A percentile compares a stretch with the other conserved stretches of the same genome.
Evolutionary conservation across 2,888 invertebrate species (phyloP).

Genomic region (Thymelicus acteon): DNA sequence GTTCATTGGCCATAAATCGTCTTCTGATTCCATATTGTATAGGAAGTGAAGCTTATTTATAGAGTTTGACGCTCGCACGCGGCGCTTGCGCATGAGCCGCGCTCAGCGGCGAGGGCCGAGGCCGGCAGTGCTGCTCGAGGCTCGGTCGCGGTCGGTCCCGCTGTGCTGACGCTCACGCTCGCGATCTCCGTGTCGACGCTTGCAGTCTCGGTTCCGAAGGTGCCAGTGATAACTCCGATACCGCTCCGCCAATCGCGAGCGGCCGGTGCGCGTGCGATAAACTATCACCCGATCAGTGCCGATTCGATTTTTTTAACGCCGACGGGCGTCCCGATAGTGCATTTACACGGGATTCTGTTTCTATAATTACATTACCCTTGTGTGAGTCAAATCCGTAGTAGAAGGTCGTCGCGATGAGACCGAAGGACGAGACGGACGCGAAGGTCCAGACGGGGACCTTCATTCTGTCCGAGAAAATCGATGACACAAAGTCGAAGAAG

Average conservation of each 20-base stretch:
- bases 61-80: constrained; percentile 64
- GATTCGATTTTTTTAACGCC: constrained; percentile 64
- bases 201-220: constrained; percentile 63
- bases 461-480: constrained; percentile 84
- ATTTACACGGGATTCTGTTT: constrained; percentile 62
- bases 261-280: constrained; percentile 61
- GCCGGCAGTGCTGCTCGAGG: constrained; percentile 58
- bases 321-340: constrained; percentile 65
- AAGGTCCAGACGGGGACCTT: constrained; percentile 81
- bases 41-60: constrained; percentile 80
- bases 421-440: constrained; percentile 77
- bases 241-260: constrained; percentile 69
- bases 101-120: constrained; percentile 47
- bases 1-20: constrained; percentile 81
- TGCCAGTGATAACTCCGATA: constrained; percentile 74
- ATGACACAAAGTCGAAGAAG: constrained; percentile 78
- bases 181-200: constrained; percentile 54
- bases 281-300: constrained; percentile 60
- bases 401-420: constrained; percentile 65
- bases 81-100: constrained; percentile 51
- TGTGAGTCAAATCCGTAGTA: constrained; percentile 54
- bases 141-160: constrained; percentile 60
- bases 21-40: constrained; percentile 72
- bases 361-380: constrained; percentile 60
- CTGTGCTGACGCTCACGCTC: constrained; percentile 46